Conservation (phyloP, 2,888 invertebrate genomes). For the Drosophila leonis region DNA sequence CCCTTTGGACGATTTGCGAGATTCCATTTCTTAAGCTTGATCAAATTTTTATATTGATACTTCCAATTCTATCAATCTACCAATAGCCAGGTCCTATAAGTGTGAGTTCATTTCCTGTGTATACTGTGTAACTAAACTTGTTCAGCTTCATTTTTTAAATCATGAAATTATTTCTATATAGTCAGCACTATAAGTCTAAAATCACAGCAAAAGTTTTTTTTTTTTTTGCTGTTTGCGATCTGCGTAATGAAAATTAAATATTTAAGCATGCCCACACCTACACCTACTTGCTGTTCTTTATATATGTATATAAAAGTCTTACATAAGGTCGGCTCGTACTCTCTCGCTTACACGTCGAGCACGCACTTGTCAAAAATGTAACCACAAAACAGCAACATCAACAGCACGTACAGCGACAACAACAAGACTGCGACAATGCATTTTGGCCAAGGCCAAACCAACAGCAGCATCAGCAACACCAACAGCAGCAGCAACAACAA, state of each 20-base stretch:
- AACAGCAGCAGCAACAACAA: slow-evolving; percentile 37
- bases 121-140: background rate
- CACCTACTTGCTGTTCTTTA: slow-evolving; percentile 2
- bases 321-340: slow-evolving; percentile 38
- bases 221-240: background rate
- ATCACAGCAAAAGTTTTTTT: background rate
- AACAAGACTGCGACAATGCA: slow-evolving; percentile 50
- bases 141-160: background rate
- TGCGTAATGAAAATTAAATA: slow-evolving; percentile 55
- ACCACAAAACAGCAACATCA: slow-evolving; percentile 64
- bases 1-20: background rate
- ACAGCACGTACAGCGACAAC: slow-evolving; percentile 40
- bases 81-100: background rate
- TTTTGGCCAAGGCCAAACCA: slow-evolving; percentile 59
- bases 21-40: background rate
- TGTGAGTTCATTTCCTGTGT: background rate
- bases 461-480: slow-evolving; percentile 35
- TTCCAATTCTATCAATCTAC: background rate
- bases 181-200: background rate
- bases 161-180: background rate
- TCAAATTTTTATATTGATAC: background rate
- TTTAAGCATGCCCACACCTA: slow-evolving; percentile 29
- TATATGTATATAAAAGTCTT: slow-evolving; percentile 12
- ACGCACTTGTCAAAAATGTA: slow-evolving; percentile 74
- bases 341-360: slow-evolving; percentile 17